Percentiles rank a stretch among this genome's conserved stretches.
These are phyloP conservation scores for Oscheius sp. DNA, from an alignment of 2,888 invertebrate genomes.

Conservation along the genomic window DNA sequence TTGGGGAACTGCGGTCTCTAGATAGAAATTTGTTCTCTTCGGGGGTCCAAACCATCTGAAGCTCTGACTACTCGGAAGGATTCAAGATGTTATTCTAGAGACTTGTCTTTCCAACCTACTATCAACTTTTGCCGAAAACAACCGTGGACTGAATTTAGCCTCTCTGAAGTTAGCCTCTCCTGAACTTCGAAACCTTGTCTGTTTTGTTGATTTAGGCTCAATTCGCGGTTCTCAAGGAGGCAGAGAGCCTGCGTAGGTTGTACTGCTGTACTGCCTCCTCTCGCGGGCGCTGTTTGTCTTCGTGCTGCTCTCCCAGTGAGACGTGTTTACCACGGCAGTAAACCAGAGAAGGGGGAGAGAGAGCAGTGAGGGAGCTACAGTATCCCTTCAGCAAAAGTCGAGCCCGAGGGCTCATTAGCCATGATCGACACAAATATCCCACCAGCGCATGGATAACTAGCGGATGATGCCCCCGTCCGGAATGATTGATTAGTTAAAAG, in stretches of 20 bases:
- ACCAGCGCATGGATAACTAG: conserved; percentile 39
- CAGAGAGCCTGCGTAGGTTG: conserved; percentile 9
- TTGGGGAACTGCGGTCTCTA: too few relatives aligned
- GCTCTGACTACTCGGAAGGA: too few relatives aligned
- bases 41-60: too few relatives aligned
- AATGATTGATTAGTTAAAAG: conserved; percentile 36
- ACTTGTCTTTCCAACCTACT: too few relatives aligned
- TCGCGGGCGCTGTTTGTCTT: conserved; percentile 21
- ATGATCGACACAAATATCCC: conserved; percentile 46
- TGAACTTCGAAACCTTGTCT: too few relatives aligned
- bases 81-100: too few relatives aligned
- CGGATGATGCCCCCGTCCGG: conserved; percentile 16
- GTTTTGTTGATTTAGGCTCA: conserved; percentile 26
- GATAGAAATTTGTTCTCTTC: too few relatives aligned
- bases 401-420: conserved; percentile 35
- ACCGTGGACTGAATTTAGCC: too few relatives aligned
- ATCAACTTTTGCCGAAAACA: too few relatives aligned
- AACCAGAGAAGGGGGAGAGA: conserved; percentile 8
- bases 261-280: conserved; percentile 14
- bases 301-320: conserved; percentile 26
- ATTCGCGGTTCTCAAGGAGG: conserved; percentile 10
- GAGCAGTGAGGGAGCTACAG: conserved; percentile 18
- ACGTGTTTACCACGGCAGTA: conserved; percentile 31
- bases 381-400: conserved; percentile 25
- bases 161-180: too few relatives aligned